Percentiles rank a stretch among this genome's conserved stretches.
Evolutionary conservation across 2,113 vertebrate species (phyloP).

Genomic region (Rhipidura dahli): DNA sequence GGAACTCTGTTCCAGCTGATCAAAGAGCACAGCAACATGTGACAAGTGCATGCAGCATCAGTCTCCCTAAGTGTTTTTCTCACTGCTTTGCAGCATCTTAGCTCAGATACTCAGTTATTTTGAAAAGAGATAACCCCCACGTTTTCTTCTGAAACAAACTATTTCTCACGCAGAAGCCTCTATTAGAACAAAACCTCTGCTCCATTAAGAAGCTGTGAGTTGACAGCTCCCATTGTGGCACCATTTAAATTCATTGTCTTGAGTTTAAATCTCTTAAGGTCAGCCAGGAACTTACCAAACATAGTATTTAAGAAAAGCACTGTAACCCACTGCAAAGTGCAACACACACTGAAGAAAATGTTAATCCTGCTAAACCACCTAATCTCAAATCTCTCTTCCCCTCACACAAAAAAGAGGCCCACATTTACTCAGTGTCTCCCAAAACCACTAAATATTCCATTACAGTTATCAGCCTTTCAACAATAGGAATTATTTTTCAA

Average conservation of each 20-base stretch:
- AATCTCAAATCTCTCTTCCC: neutral
- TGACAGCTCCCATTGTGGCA: neutral
- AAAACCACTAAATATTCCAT: neutral
- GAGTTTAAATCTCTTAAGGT: neutral
- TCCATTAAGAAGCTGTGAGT: neutral
- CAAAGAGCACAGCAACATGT: accelerated
- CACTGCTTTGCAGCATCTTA: neutral
- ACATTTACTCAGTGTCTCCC: neutral
- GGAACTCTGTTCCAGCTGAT: neutral
- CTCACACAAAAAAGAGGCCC: neutral
- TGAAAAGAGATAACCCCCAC: neutral
- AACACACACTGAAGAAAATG: neutral
- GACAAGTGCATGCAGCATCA: neutral
- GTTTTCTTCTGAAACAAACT: neutral
- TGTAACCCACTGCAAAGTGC: neutral
- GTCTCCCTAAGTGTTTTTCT: neutral
- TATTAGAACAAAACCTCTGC: neutral
- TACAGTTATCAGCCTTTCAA: neutral
- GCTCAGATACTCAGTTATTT: neutral
- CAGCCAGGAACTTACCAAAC: neutral
- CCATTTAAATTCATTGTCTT: neutral
- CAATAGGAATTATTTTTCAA: neutral
- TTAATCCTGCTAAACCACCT: neutral
- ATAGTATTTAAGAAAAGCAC: neutral
- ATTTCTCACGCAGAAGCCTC: neutral